Conservation (phyloP, 1,140 invertebrate genomes). For the Brachystomella parvula region DNA sequence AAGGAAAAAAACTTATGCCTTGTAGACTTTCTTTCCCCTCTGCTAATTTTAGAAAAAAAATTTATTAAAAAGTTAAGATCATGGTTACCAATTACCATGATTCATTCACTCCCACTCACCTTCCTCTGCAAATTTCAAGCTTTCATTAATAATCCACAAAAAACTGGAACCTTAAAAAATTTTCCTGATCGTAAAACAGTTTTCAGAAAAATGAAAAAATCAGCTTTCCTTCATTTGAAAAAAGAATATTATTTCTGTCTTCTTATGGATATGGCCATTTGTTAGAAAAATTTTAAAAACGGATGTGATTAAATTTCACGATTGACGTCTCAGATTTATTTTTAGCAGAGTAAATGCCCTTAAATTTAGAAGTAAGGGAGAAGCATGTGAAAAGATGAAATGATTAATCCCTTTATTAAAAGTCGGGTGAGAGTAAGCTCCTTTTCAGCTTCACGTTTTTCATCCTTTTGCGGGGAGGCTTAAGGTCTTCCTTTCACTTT, state of each 20-base stretch:
- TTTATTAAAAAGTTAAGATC: background rate
- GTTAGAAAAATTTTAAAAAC: background rate
- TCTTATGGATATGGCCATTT: too few relatives aligned
- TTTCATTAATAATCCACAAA: background rate
- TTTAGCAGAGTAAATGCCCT: background rate
- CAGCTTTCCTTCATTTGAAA: background rate
- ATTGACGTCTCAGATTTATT: background rate
- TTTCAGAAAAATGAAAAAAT: conserved; percentile 2
- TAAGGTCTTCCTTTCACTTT: too few relatives aligned
- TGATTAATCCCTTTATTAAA: too few relatives aligned
- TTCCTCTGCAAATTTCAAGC: background rate
- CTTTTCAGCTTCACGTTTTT: too few relatives aligned
- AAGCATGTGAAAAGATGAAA: background rate
- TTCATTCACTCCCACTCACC: background rate
- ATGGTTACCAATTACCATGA: background rate
- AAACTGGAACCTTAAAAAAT: too few relatives aligned
- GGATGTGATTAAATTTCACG: background rate
- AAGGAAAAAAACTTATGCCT: too few relatives aligned
- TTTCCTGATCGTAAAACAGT: background rate
- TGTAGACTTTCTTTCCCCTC: too few relatives aligned
- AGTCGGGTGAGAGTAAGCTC: too few relatives aligned
- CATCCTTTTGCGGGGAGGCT: too few relatives aligned
- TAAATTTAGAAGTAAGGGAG: background rate
- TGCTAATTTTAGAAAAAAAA: background rate
- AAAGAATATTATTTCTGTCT: background rate